Evolutionary conservation across 2,113 vertebrate species (phyloP).

Genomic region (Pampusana beccarii): DNA sequence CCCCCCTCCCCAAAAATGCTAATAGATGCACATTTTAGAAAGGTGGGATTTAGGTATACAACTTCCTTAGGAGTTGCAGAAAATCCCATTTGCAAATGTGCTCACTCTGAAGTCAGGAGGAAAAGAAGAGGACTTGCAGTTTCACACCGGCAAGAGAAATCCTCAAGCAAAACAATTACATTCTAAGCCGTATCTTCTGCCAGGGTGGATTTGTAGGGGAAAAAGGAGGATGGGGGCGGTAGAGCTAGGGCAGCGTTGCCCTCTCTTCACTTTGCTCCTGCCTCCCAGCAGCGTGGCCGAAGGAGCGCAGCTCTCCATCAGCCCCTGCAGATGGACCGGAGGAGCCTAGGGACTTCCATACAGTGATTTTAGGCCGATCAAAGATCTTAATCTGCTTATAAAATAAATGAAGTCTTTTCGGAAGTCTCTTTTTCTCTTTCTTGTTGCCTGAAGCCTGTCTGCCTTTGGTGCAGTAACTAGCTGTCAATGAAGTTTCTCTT

Average conservation of each 20-base stretch:
- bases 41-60: not conserved
- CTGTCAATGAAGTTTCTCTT: not conserved
- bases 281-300: fast-evolving
- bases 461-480: not conserved
- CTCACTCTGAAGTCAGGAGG: not conserved
- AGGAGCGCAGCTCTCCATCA: not conserved
- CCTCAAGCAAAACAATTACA: not conserved
- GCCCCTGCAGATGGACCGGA: not conserved
- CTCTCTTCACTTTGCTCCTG: not conserved
- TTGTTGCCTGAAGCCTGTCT: not conserved
- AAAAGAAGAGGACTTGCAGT: too few relatives aligned
- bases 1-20: not conserved
- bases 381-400: not conserved
- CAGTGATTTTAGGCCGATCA: not conserved
- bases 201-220: not conserved
- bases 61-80: not conserved
- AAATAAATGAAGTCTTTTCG: not conserved
- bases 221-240: not conserved
- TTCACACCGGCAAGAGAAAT: not conserved
- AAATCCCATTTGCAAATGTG: not conserved
- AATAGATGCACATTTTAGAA: not conserved
- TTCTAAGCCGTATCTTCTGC: not conserved
- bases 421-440: not conserved
- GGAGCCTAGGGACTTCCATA: not conserved
- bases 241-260: not conserved